Evolutionary conservation across 2,113 vertebrate genomes (phyloP).

Genomic region (Psilopsiagon aymara): DNA sequence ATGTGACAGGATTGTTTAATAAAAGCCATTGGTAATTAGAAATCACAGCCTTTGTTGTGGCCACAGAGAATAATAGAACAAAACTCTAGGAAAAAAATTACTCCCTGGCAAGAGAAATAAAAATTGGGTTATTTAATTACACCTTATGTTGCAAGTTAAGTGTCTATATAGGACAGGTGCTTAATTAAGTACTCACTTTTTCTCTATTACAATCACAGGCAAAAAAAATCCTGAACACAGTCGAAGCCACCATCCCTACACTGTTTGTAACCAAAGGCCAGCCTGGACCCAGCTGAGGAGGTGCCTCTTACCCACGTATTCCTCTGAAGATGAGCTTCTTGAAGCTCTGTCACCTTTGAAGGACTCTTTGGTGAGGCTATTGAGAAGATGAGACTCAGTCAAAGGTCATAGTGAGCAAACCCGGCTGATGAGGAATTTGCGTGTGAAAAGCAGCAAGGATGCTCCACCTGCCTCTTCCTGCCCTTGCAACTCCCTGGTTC

Average conservation of each 20-base stretch:
- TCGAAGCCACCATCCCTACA: background rate
- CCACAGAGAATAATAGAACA: background rate
- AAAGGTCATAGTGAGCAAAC: background rate
- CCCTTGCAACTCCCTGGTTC: background rate
- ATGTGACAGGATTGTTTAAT: background rate
- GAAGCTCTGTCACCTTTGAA: background rate
- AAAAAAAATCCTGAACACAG: background rate
- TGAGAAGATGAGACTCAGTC: background rate
- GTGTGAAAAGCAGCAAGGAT: background rate
- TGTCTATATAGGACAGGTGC: background rate
- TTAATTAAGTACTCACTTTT: background rate
- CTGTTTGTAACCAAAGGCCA: background rate
- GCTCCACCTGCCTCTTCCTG: background rate
- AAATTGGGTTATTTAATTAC: constrained; percentile 8
- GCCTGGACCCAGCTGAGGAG: background rate
- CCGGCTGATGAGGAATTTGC: background rate
- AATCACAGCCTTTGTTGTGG: background rate
- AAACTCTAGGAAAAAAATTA: background rate
- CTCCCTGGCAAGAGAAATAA: background rate
- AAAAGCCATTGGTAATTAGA: constrained; percentile 34
- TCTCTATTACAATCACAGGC: background rate
- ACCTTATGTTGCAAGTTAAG: background rate
- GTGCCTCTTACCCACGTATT: background rate
- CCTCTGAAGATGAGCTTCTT: background rate
- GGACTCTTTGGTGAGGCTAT: background rate